These are phyloP conservation scores for Dromaius novaehollandiae DNA, from an alignment of 2,113 vertebrate species.

Conservation along the genomic window DNA sequence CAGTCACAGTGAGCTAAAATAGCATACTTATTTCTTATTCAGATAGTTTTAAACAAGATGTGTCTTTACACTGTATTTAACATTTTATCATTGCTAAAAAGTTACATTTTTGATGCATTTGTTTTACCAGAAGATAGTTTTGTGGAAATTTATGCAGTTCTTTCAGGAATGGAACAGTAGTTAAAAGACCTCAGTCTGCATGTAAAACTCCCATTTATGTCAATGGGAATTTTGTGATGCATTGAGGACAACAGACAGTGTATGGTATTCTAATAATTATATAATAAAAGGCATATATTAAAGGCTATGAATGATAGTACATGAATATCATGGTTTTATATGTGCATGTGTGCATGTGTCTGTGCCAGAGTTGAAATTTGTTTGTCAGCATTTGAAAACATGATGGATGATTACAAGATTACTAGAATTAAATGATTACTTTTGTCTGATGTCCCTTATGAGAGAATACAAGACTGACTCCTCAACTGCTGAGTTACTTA, in stretches of 20 bases:
- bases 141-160: neutral
- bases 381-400: neutral
- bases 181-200: neutral
- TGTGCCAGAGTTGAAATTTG: neutral
- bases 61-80: neutral
- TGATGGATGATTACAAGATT: neutral
- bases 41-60: neutral
- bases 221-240: neutral
- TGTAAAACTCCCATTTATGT: neutral
- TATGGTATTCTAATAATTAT: neutral
- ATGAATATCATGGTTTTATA: neutral
- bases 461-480: neutral
- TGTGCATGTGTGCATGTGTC: rapidly evolving
- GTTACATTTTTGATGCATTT: neutral
- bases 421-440: neutral
- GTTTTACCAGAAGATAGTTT: neutral
- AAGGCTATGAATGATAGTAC: neutral
- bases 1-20: neutral
- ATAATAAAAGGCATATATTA: neutral
- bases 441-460: neutral
- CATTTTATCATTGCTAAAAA: neutral
- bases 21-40: neutral
- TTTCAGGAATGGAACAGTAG: neutral
- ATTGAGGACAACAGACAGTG: neutral
- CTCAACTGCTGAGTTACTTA: neutral